Evolutionary conservation across 1,140 invertebrate species (phyloP), one percentile per base, ranked within the genome.

Genomic region (Stenopsyche tienmushanensis): DNA sequence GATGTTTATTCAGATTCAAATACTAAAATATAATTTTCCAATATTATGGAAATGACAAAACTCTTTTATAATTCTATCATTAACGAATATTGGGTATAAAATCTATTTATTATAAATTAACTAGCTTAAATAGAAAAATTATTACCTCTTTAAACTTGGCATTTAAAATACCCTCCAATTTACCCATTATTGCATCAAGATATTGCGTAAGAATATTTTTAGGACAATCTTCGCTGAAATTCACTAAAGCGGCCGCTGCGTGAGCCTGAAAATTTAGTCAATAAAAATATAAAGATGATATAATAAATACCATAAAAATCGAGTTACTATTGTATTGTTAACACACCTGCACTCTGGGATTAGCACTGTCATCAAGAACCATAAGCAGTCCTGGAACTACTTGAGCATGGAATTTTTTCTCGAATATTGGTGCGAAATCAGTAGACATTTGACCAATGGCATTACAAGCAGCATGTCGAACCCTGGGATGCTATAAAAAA

Each of bases 391-490:
- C 93, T 39, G 94, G 93, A 29, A 99, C 90, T 50, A 99, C 90
- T 80, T 91, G 91, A 58, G 90, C 88, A 74, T 99, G 97, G 78
- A 97, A 99, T 80, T 98, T 98, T 80, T 98, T 98, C 78, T 99
- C 94, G 73, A 99, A 97, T 7, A 84, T 83, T 2, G 96, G 96
- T 3, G 94, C 94, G 84, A 99, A 99, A 79, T 99, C 98, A 10
- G 96, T 95, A 0, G 95, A 94, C 93, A 99, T 97, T 82, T 99
- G 97, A 13, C 98, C 98, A 39, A 99, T 86, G n/a, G 96, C 95
- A 82, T 99, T 99, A 75, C 98, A 99, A 47, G 94, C 94, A 23
- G 98, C 97, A 75, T 98, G 98, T 44, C 95, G 84, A 0, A 98
- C 96, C 67, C 94, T 82, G 10, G 94, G 94, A 82, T 97, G 94